Conservation (phyloP, 2,113 vertebrate species). For the Aldabrachelys gigantea region DNA sequence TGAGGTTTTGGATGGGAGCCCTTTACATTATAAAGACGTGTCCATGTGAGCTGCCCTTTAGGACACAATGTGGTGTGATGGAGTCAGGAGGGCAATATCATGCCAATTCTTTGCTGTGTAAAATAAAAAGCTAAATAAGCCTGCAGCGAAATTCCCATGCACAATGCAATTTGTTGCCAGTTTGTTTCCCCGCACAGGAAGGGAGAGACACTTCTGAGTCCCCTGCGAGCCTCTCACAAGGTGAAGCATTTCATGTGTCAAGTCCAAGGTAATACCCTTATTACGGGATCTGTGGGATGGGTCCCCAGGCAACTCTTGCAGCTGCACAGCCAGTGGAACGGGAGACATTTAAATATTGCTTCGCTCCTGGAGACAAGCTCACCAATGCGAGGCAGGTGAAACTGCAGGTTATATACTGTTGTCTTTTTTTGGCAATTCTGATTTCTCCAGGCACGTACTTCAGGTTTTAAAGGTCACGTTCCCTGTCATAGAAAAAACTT, state of each 20-base stretch:
- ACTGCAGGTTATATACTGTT: background rate
- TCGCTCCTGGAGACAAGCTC: background rate
- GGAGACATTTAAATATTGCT: background rate
- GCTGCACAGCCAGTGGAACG: background rate
- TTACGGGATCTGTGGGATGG: background rate
- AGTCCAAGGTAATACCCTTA: background rate
- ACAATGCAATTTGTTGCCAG: background rate
- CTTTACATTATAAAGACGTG: background rate
- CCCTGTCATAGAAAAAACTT: constrained; percentile 29
- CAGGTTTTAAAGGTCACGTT: constrained; percentile 62
- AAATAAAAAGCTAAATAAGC: background rate
- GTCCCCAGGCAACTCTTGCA: background rate
- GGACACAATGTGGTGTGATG: background rate
- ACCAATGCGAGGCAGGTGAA: background rate
- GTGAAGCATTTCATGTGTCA: background rate
- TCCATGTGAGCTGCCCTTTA: background rate
- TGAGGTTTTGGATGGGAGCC: background rate
- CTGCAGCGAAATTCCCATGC: background rate
- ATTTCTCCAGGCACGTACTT: background rate
- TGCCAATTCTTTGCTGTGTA: background rate
- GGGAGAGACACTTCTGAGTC: background rate
- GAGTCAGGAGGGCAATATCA: background rate
- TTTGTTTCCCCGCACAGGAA: background rate
- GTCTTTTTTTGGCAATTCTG: background rate
- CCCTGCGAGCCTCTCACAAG: background rate